phyloP scores from a whole-genome alignment of 2,113 vertebrate species.

The Eidolon helvum region DNA sequence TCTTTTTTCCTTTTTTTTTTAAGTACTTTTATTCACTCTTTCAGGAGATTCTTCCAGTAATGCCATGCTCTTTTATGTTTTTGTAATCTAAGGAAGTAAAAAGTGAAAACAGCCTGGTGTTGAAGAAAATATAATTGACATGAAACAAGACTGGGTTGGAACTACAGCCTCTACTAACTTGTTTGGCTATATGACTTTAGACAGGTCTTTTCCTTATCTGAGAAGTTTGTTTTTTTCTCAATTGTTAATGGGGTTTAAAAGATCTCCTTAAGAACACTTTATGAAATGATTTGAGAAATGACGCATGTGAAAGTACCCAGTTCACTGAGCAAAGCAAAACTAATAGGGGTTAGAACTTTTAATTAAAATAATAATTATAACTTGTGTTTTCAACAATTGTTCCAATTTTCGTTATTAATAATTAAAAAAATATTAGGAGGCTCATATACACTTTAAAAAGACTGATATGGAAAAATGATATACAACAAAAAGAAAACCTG shows the following conservation, averaged over 20 bases:
- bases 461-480: neutral
- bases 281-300: neutral
- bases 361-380: neutral
- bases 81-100: neutral
- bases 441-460: neutral
- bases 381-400: neutral
- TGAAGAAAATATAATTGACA: neutral
- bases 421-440: neutral
- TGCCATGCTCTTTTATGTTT: neutral
- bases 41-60: neutral
- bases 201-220: neutral
- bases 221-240: neutral
- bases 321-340: neutral
- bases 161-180: neutral
- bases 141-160: neutral
- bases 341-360: neutral
- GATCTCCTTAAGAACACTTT: neutral
- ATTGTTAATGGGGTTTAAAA: neutral
- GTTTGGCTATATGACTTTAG: neutral
- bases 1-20: neutral
- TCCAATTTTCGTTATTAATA: neutral
- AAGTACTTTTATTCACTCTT: neutral
- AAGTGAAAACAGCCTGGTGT: neutral
- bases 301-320: neutral
- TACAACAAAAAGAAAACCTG: neutral